Evolutionary conservation across 2,797 vertebrate genomes (phyloP), one percentile per base, ranked within the genome.

Genomic region (Decapterus maruadsi): DNA sequence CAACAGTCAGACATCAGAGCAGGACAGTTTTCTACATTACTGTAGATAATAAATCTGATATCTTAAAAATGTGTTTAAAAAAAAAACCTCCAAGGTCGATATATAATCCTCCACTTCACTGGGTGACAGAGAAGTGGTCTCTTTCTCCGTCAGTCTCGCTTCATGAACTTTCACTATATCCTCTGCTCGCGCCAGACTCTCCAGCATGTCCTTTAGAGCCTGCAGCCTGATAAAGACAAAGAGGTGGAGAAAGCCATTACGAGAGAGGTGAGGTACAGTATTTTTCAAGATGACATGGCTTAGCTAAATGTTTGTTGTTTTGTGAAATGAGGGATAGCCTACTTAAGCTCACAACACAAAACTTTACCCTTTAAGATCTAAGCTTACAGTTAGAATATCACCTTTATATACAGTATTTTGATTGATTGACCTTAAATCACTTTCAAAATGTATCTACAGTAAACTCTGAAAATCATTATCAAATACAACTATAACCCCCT

Each of bases 161-260:
- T 99, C 98, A 2, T 97, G 94, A 82, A 98, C 97, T 91, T 97
- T 98, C 51, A 99, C 92, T 56, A 96, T 91, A 75, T 99, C 98
- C 87, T 99, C 97, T 3, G 94, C 94, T 72, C 94, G 95, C 5
- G 96, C 94, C 82, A 98, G 87, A 42, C 94, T 92, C 90, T 97
- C 96, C 76, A 98, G 96, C 65, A 99, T 90, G 36, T 94, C 91
- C 64, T 93, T 95, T 66, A 99, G 83, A 2, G 96, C 92, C 72
- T 87, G 96, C 74, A 98, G 91, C 90, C 98, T 99, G 76, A 70
- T 60, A 12, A 34, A 34, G 11, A 29, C 31, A 43, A 17, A 51
- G 7, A 43, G 34, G 4, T 42, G 8, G 17, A 46, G 2, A 65
- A 45, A 57, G 19, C 0, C 8, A 55, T 8, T 19, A 2, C 22